phyloP scores from a whole-genome alignment of 1,140 invertebrate species.

The Drosophila pallidifrons region DNA sequence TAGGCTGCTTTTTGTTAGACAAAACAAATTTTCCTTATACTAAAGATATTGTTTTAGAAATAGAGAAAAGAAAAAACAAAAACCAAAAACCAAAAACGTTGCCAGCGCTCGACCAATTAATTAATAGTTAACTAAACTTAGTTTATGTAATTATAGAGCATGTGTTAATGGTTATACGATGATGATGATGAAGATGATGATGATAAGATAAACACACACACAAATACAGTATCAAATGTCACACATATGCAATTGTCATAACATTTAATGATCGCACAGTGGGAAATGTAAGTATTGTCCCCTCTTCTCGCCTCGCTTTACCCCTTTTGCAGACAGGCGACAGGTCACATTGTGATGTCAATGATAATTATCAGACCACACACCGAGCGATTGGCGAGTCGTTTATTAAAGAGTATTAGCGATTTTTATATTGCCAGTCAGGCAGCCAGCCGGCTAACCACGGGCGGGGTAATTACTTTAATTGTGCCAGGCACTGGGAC shows the following conservation, averaged over 20 bases:
- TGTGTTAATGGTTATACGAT: constrained; percentile 77
- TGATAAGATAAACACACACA: constrained; percentile 75
- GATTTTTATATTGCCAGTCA: constrained; percentile 58
- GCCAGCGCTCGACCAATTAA: constrained; percentile 81
- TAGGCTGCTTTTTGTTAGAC: constrained; percentile 54
- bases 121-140: constrained; percentile 78
- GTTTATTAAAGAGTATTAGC: constrained; percentile 51
- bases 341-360: constrained; percentile 56
- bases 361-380: constrained; percentile 64
- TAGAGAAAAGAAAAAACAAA: constrained; percentile 21
- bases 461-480: constrained; percentile 70
- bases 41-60: constrained; percentile 21
- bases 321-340: neutral
- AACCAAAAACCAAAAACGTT: constrained; percentile 40
- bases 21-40: constrained; percentile 42
- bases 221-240: constrained; percentile 77
- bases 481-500: constrained; percentile 49
- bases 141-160: constrained; percentile 77
- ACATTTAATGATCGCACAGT: constrained; percentile 29
- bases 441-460: constrained; percentile 42
- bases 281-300: constrained; percentile 29
- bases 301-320: neutral
- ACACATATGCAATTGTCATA: constrained; percentile 44
- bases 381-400: constrained; percentile 52
- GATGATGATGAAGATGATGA: constrained; percentile 25